phyloP scores from a whole-genome alignment of 2,113 vertebrate genomes.

The Mugil cephalus region DNA sequence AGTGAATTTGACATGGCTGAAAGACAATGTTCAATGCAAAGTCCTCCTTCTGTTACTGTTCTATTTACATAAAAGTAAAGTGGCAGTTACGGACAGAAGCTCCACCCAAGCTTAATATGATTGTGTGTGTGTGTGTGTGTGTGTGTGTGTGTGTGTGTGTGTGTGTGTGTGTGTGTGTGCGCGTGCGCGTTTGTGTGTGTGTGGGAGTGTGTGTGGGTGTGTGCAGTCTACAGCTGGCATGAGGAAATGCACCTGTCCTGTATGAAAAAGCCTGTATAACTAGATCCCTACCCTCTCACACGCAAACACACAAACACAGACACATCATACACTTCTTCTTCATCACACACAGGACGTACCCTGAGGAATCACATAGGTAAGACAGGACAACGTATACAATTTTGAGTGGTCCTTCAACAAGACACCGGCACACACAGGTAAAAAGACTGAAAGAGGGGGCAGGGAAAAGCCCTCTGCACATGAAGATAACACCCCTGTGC shows the following conservation, averaged over 20 bases:
- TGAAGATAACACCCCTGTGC: constrained; percentile 40
- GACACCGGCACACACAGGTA: constrained; percentile 18
- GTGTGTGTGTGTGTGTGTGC: constrained; percentile 22
- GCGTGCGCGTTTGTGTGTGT: constrained; percentile 14
- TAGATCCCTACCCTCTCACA: constrained; percentile 24
- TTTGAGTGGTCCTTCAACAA: constrained; percentile 12
- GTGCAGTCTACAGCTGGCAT: constrained; percentile 54
- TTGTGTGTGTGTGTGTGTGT: constrained; percentile 17
- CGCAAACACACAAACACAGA: constrained; percentile 10
- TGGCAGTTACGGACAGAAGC: constrained; percentile 9
- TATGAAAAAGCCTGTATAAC: constrained; percentile 39
- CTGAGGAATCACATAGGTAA: constrained; percentile 41
- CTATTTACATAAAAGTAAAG: constrained; percentile 61
- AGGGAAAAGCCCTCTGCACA: constrained; percentile 32
- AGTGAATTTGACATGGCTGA: too few relatives aligned
- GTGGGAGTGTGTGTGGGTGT: too few relatives aligned
- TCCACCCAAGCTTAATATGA: constrained; percentile 27
- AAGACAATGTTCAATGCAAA: constrained; percentile 24
- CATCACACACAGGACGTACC: constrained; percentile 25
- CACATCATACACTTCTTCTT: constrained; percentile 10
- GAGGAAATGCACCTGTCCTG: constrained; percentile 63
- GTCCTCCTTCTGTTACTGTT: constrained; percentile 42
- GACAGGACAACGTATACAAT: constrained; percentile 11
- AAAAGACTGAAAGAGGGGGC: neutral
- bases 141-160: constrained; percentile 25